A percentile compares a stretch with the other conserved stretches of the same genome.
Evolutionary conservation across 2,888 invertebrate species (phyloP).

Genomic region (Megamerina dolium): DNA sequence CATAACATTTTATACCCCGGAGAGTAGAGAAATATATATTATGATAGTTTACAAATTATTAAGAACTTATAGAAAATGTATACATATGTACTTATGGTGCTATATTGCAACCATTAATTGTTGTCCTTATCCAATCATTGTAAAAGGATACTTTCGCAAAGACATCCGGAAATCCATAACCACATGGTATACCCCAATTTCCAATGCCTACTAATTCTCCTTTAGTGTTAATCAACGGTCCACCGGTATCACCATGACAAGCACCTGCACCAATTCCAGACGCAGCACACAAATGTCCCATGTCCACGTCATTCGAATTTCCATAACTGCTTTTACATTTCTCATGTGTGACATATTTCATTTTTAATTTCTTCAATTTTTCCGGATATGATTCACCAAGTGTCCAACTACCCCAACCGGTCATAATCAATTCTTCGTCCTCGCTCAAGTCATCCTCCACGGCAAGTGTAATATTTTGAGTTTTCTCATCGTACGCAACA

Average conservation of each 20-base stretch:
- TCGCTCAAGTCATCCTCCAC: conserved; percentile 49
- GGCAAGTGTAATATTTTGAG: conserved; percentile 57
- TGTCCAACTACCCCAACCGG: conserved; percentile 59
- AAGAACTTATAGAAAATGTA: no score
- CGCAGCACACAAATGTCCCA: conserved; percentile 56
- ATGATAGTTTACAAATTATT: no score
- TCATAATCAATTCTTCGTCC: conserved; percentile 52
- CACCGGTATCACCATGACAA: conserved; percentile 43
- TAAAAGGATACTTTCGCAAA: conserved; percentile 39
- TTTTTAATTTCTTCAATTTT: conserved; percentile 53
- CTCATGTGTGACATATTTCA: conserved; percentile 52
- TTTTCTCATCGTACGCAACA: conserved; percentile 52
- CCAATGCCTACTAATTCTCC: conserved; percentile 41
- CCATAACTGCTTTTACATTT: conserved; percentile 48
- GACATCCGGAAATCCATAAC: conserved; percentile 42
- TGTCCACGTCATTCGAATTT: conserved; percentile 49
- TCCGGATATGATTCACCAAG: conserved; percentile 51
- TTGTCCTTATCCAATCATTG: conserved; percentile 39
- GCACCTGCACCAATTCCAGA: conserved; percentile 51
- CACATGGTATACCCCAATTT: conserved; percentile 47
- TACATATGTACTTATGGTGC: background rate
- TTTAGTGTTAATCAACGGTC: conserved; percentile 35
- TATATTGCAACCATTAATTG: conserved; percentile 32
- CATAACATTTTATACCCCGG: no score
- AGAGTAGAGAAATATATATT: no score